Evolutionary conservation across 2,113 vertebrate genomes (phyloP).

Genomic region (Euleptes europaea): DNA sequence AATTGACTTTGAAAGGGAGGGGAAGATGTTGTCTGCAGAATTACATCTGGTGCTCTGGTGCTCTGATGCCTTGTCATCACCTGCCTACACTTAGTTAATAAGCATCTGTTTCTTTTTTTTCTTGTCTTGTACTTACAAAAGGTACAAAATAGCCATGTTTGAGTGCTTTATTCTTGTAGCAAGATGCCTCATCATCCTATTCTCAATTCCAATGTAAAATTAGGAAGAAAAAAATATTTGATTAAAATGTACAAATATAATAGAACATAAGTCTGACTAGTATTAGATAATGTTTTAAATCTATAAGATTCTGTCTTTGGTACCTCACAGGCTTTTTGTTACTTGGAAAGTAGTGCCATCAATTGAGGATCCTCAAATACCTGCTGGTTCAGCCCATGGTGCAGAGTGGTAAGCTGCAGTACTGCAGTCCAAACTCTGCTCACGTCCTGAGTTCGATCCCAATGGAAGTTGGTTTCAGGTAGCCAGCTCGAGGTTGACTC

Average conservation of each 20-base stretch:
- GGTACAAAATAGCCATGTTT: slow-evolving; percentile 31
- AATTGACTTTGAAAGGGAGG: slow-evolving; percentile 30
- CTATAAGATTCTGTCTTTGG: not conserved
- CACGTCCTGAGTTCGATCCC: no score
- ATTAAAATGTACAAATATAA: not conserved
- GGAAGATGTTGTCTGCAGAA: slow-evolving; percentile 33
- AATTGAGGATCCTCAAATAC: not conserved
- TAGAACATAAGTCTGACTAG: rapidly evolving
- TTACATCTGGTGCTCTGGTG: slow-evolving; percentile 57
- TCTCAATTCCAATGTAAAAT: not conserved
- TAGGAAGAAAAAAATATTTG: not conserved
- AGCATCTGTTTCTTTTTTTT: slow-evolving; percentile 62
- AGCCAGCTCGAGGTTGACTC: no score
- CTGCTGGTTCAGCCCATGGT: no score
- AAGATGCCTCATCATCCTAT: not conserved
- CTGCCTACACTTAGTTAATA: slow-evolving; percentile 70
- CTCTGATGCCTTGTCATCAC: slow-evolving; percentile 56
- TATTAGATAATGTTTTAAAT: not conserved
- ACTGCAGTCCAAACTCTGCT: no score
- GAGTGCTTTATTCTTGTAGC: slow-evolving; percentile 22
- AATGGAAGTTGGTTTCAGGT: no score
- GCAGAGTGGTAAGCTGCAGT: no score
- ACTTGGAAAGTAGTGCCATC: not conserved
- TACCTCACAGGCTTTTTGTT: not conserved
- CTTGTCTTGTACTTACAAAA: slow-evolving; percentile 53